Evolutionary conservation across 2,113 vertebrate species (phyloP), one percentile per base, ranked within the genome.

Genomic region (Siniperca knerii): DNA sequence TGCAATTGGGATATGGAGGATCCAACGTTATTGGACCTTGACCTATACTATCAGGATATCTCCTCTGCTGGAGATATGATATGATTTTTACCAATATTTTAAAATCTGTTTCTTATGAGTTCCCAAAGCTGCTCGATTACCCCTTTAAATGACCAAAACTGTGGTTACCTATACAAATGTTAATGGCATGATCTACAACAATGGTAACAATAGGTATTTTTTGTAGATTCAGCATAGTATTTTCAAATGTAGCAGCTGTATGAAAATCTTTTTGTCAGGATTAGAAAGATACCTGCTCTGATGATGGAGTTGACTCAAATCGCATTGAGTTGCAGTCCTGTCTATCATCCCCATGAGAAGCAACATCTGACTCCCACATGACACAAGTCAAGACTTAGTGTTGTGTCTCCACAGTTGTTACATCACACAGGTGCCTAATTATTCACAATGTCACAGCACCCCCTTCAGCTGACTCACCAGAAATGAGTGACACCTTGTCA

Each of bases 371-470:
- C 62, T 72, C 69, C 16, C 16, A 71, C 40, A 4, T 70, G 54
- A 73, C n/a, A 75, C 66, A 83, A 55, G 42, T 69, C 37, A 60
- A 37, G 60, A 66, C 58, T 67, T 58, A 44, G 16, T 52, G 33
- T 58, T 62, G 29, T 66, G 9, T 84, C 40, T 67, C 16, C 60
- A 20, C 16, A 72, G 60, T 46, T 68, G 13, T 37, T 44, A 8
- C 52, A 40, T 52, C 55, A 0, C 50, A 84, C 21, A 54, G 25
- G 54, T 71, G 50, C 73, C 67, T 69, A 68, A 73, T 87, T 73
- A 82, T 87, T 75, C 60, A 87, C 57, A 75, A 81, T 82, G 75
- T 76, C 79, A 90, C 77, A 87, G 82, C 77, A 64, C 73, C 83
- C 89, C 79, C 64, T 55, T 87, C 85, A 84, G 80, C 78, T 62